Conservation (phyloP, 2,113 vertebrate genomes). For the Daboia siamensis region DNA sequence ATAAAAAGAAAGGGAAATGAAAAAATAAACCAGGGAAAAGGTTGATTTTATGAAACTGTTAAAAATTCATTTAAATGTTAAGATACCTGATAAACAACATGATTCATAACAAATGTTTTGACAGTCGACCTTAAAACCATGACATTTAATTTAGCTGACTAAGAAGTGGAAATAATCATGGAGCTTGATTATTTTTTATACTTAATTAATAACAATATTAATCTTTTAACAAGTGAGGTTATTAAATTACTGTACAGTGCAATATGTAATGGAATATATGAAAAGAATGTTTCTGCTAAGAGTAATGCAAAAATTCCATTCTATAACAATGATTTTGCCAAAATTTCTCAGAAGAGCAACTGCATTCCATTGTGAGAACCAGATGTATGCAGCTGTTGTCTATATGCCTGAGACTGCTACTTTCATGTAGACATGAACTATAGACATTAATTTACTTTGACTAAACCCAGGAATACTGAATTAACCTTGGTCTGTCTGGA, state of each 20-base stretch:
- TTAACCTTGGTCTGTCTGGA: not conserved
- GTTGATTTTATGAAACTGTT: not conserved
- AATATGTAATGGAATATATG: not conserved
- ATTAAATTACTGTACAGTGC: conserved; percentile 24
- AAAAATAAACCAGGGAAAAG: conserved; percentile 18
- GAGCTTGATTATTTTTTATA: not conserved
- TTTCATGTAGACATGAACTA: not conserved
- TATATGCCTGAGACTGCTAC: not conserved
- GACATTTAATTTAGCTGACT: not conserved
- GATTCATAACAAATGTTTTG: not conserved
- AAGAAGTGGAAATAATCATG: not conserved
- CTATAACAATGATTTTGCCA: not conserved
- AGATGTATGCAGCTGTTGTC: conserved; percentile 1
- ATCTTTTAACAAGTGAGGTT: not conserved
- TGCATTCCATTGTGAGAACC: not conserved
- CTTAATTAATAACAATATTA: conserved; percentile 16
- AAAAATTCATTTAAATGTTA: not conserved
- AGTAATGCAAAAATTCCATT: not conserved
- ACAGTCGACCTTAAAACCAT: not conserved
- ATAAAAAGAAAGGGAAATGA: conserved; percentile 33
- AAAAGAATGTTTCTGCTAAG: conserved; percentile 22
- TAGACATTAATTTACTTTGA: conserved; percentile 18
- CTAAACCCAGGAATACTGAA: not conserved
- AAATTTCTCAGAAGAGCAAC: not conserved
- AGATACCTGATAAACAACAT: not conserved